Evolutionary conservation across 2,797 vertebrate genomes (phyloP).

Genomic region (Falco peregrinus): DNA sequence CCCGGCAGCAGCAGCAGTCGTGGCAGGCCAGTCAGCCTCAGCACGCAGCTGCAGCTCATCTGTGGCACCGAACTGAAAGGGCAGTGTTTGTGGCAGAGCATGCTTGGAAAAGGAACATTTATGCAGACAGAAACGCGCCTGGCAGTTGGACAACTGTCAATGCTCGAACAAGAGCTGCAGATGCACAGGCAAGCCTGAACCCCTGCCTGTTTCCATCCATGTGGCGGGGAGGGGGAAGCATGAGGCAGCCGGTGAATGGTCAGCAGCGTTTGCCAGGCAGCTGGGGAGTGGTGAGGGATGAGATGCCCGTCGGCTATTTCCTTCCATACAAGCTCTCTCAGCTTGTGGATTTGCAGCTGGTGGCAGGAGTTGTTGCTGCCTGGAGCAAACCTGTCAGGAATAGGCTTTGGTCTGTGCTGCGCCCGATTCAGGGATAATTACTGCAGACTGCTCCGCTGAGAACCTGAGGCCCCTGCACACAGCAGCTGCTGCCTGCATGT

Average conservation of each 20-base stretch:
- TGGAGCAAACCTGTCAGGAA: not conserved
- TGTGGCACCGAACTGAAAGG: not conserved
- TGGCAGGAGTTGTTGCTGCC: not conserved
- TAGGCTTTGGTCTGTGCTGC: not conserved
- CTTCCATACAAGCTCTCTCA: not conserved
- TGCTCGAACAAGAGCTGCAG: not conserved
- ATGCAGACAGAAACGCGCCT: not conserved
- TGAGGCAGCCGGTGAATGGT: not conserved
- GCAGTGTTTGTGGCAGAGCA: not conserved
- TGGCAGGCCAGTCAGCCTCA: not conserved
- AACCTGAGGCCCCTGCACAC: not conserved
- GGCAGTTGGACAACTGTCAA: not conserved
- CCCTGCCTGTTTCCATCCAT: not conserved
- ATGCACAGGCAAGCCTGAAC: not conserved
- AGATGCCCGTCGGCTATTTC: not conserved
- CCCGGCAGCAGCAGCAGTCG: not conserved
- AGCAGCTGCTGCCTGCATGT: not conserved
- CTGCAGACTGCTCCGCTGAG: not conserved
- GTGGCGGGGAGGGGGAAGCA: not conserved
- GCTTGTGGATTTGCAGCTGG: not conserved
- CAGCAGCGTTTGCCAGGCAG: not conserved
- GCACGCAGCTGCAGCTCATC: fast-evolving
- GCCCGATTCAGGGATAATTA: not conserved
- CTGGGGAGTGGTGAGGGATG: not conserved
- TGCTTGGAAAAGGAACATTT: not conserved